Conservation (phyloP, 2,888 invertebrate genomes). For the Ichneumoninae sp. region DNA sequence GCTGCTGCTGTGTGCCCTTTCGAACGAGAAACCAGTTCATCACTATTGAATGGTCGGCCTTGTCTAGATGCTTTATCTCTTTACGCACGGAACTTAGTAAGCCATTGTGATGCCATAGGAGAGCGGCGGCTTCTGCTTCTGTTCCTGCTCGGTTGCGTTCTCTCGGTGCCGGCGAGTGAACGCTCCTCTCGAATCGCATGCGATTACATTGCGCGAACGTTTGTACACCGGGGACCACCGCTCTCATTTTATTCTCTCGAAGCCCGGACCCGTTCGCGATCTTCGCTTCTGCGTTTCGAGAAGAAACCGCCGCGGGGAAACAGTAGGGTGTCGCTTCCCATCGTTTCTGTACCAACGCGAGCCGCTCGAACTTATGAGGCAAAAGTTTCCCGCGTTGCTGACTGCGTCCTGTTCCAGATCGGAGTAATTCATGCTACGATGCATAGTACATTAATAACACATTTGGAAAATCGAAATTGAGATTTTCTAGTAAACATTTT, state of each 20-base stretch:
- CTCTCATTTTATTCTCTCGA: conserved; percentile 41
- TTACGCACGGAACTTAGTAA: conserved; percentile 77
- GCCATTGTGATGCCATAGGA: conserved; percentile 80
- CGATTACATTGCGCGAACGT: conserved; percentile 43
- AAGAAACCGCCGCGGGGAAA: neutral
- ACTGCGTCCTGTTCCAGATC: neutral
- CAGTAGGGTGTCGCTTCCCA: conserved; percentile 13
- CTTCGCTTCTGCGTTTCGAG: conserved; percentile 18
- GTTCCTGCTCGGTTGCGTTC: conserved; percentile 38
- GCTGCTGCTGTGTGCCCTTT: conserved; percentile 49
- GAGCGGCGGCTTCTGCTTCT: conserved; percentile 69
- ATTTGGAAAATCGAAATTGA: no score
- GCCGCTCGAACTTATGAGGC: no score
- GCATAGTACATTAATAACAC: neutral
- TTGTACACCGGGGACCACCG: conserved; percentile 17
- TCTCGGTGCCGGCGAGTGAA: conserved; percentile 41
- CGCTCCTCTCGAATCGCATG: conserved; percentile 43
- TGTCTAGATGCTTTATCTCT: conserved; percentile 80
- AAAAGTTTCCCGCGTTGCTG: neutral
- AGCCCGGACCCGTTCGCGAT: conserved; percentile 5
- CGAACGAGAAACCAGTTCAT: conserved; percentile 75
- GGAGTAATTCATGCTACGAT: neutral
- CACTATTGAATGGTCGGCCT: conserved; percentile 80
- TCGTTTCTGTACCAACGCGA: neutral
- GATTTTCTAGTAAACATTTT: no score